Conservation (phyloP, 2,888 invertebrate species). For the Himalopsyche japonica region DNA sequence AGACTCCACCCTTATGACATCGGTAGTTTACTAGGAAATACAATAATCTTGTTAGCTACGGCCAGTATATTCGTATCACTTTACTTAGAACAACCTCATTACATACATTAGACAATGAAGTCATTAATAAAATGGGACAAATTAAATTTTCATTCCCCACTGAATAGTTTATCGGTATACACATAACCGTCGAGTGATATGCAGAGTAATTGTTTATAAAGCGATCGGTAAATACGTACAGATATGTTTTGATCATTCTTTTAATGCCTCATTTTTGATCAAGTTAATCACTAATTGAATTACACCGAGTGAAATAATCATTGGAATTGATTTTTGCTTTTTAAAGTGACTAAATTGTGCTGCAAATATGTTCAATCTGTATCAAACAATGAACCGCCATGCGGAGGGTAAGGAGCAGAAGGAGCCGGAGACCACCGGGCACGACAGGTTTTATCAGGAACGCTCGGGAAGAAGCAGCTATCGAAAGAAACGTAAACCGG, state of each 20-base stretch:
- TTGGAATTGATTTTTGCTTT: no score
- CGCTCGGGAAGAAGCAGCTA: conserved; percentile 59
- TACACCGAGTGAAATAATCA: no score
- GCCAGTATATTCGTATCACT: conserved; percentile 6
- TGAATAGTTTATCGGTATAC: not conserved
- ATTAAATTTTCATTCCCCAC: conserved; percentile 10
- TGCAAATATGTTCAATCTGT: conserved; percentile 73
- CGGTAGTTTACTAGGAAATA: not conserved
- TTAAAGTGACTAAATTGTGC: not conserved
- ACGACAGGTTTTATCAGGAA: conserved; percentile 79
- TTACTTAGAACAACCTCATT: conserved; percentile 6
- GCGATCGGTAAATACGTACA: not conserved
- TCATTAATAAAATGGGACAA: conserved; percentile 7
- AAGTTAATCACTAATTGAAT: no score
- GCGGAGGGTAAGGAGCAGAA: conserved; percentile 58
- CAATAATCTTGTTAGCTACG: conserved; percentile 24
- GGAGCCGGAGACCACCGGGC: conserved; percentile 71
- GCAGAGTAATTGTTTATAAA: not conserved
- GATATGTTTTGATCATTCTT: no score
- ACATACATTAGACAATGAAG: conserved; percentile 11
- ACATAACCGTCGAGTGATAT: not conserved
- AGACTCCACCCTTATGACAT: not conserved
- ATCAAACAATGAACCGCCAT: conserved; percentile 69
- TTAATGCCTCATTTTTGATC: no score
- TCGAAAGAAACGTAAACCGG: conserved; percentile 61